A percentile compares a stretch with the other conserved stretches of the same genome.
phyloP scores from a whole-genome alignment of 2,888 invertebrate species.

The Agrotis puta region DNA sequence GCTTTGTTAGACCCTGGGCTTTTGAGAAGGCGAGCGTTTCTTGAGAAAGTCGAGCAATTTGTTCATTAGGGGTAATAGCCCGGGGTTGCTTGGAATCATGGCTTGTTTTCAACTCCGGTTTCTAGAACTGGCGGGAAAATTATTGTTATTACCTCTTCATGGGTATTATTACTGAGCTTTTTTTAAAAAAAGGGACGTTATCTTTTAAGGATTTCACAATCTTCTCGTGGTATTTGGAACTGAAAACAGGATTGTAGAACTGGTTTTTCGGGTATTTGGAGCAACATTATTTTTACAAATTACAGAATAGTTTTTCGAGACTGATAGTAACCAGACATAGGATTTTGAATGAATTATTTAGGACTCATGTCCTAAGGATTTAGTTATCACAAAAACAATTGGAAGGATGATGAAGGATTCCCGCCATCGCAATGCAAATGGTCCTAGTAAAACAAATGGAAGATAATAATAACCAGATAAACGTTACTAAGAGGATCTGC shows the following conservation, averaged over 20 bases:
- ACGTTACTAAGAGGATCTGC: neutral
- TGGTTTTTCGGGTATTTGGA: slow-evolving; percentile 8
- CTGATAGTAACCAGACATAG: neutral
- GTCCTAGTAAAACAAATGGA: neutral
- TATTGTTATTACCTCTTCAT: slow-evolving; percentile 45
- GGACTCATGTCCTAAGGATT: no score
- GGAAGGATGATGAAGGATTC: slow-evolving; percentile 21
- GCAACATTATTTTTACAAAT: neutral
- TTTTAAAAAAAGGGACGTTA: slow-evolving; percentile 4
- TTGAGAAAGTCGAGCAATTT: slow-evolving; percentile 55
- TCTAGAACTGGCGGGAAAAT: slow-evolving; percentile 53
- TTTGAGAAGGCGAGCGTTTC: slow-evolving; percentile 50
- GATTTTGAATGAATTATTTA: neutral
- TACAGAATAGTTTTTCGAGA: neutral
- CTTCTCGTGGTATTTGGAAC: neutral
- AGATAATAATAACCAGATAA: neutral
- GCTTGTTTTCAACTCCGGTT: slow-evolving; percentile 36
- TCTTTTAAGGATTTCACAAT: slow-evolving; percentile 7
- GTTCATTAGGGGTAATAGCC: slow-evolving; percentile 53
- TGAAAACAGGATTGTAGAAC: slow-evolving; percentile 10
- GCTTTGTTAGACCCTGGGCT: slow-evolving; percentile 65
- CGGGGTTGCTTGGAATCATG: slow-evolving; percentile 41
- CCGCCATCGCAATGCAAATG: slow-evolving; percentile 30
- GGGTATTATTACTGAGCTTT: slow-evolving; percentile 3
- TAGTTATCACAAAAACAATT: neutral